These are phyloP conservation scores for Progne subis DNA, from an alignment of 2,113 vertebrate species.

Conservation along the genomic window DNA sequence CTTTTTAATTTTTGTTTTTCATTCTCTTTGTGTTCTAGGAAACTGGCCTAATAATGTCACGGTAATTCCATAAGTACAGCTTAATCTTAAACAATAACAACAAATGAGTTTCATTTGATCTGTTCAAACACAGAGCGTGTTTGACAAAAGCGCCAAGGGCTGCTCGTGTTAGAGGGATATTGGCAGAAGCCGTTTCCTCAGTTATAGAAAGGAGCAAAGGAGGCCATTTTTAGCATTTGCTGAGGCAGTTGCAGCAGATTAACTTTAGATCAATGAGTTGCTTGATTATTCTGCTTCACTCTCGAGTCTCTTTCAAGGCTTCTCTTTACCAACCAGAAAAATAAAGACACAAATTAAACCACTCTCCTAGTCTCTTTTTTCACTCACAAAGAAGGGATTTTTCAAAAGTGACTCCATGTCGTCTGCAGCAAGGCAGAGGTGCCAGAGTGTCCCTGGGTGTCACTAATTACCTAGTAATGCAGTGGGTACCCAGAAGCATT, in stretches of 20 bases:
- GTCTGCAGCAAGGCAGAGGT: background rate
- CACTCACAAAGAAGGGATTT: constrained; percentile 63
- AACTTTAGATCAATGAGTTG: constrained; percentile 78
- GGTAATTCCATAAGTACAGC: constrained; percentile 64
- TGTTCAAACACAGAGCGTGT: constrained; percentile 22
- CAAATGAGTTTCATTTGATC: constrained; percentile 75
- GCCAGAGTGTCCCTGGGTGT: background rate
- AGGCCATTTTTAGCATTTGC: constrained; percentile 64
- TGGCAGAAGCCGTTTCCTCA: constrained; percentile 59
- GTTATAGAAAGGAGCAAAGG: constrained; percentile 10
- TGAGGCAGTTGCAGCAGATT: constrained; percentile 64
- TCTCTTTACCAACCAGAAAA: constrained; percentile 71
- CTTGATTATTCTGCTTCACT: constrained; percentile 75
- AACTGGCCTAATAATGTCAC: constrained; percentile 6
- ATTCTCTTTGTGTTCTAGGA: constrained; percentile 61
- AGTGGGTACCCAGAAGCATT: background rate
- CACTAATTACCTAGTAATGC: background rate
- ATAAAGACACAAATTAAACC: constrained; percentile 71
- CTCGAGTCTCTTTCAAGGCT: constrained; percentile 40
- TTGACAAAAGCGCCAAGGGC: constrained; percentile 50
- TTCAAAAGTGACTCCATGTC: background rate
- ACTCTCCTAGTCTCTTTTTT: constrained; percentile 64
- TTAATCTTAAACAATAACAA: constrained; percentile 76
- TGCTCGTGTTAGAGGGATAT: constrained; percentile 54
- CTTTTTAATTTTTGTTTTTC: constrained; percentile 12